Evolutionary conservation across 2,888 invertebrate genomes (phyloP), one percentile per base, ranked within the genome.

Genomic region (Ornithoptera priamus): DNA sequence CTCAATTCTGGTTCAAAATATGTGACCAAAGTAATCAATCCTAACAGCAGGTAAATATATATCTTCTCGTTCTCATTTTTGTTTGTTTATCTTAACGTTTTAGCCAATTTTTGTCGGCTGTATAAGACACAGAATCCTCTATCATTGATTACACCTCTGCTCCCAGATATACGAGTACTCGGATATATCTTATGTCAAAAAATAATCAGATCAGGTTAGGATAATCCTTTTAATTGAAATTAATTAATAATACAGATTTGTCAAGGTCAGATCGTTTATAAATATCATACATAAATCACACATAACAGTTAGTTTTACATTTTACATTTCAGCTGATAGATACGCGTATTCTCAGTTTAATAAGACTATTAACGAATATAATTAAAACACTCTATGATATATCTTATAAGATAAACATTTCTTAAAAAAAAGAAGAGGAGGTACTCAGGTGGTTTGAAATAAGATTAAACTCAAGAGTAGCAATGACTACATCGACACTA

Each of bases 381-480:
- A 15, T 53, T 80, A 85, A 30, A 30, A 84, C 80, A 82, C 76
- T 77, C 71, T 72, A 76, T 81, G 15, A 53, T 53, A 53, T 81
- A 80, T 78, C 76, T 76, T 77, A 75, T 76, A 70, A 70, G 77
- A 78, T 76, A 73, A 80, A 80, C 74, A 57, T 76, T 78, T 80
- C 82, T 80, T 82, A 81, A 83, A 81, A 84, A 30, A 82, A 78
- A 85, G 86, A 85, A 84, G 88, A 88, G 85, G 90, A 92, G 92
- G 92, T 92, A 92, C 90, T 92, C 87, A 90, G 91, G 92, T 91
- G 90, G 89, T 87, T 84, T 89, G 84, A 82, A 84, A 76, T 87
- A 80, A 85, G 86, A 85, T 86, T 87, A 88, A 87, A 85, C 85
- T 86, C 22, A 87, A 81, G 82, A 80, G 82, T 86, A 88, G 83